Conservation (phyloP, 2,797 vertebrate genomes). For the Benthosema pterotum region DNA sequence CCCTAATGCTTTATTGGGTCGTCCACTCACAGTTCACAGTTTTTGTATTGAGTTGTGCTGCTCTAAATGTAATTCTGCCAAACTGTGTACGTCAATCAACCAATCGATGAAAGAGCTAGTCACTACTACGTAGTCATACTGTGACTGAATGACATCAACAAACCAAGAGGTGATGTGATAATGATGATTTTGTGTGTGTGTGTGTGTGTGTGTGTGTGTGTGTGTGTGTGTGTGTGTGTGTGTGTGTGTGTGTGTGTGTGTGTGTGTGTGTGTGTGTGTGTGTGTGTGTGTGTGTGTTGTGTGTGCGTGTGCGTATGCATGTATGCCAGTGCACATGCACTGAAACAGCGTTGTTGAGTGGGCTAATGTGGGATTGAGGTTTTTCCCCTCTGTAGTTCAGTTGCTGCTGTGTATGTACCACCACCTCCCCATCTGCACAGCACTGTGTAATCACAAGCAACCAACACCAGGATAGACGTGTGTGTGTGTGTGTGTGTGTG, state of each 20-base stretch:
- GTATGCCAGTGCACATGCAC: conserved; percentile 47
- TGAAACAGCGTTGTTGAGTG: conserved; percentile 63
- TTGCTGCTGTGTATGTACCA: conserved; percentile 18
- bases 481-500: conserved; percentile 21
- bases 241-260: conserved; percentile 14
- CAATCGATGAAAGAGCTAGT: too few species aligned
- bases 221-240: neutral
- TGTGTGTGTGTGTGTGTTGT: conserved; percentile 5
- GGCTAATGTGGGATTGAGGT: conserved; percentile 62
- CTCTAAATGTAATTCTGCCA: too few species aligned
- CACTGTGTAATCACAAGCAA: conserved; percentile 69
- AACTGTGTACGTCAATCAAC: too few species aligned
- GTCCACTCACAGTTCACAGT: too few species aligned
- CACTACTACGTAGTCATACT: too few species aligned
- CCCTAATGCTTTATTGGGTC: too few species aligned
- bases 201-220: neutral
- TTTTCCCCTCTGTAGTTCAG: conserved; percentile 39
- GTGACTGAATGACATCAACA: too few species aligned
- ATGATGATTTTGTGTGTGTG: too few species aligned
- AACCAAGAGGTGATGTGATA: too few species aligned
- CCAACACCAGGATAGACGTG: conserved; percentile 37
- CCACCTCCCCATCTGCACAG: conserved; percentile 37
- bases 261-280: conserved; percentile 4
- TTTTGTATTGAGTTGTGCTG: too few species aligned
- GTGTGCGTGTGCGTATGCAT: too few species aligned